phyloP scores from a whole-genome alignment of 2,888 invertebrate genomes.

The Agrochola litura region DNA sequence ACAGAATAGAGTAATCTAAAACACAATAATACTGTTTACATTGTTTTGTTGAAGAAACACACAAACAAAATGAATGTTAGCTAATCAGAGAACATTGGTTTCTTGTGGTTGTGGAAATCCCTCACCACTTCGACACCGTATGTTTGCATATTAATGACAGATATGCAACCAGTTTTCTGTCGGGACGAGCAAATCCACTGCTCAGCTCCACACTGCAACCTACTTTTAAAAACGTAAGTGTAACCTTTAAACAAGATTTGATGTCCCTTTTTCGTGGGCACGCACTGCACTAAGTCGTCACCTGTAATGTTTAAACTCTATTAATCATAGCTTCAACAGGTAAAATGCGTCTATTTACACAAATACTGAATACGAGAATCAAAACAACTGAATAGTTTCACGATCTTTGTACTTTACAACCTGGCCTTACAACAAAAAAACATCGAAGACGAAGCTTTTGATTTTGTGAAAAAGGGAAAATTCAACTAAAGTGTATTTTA shows the following conservation, averaged over 20 bases:
- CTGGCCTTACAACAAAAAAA: constrained; percentile 14
- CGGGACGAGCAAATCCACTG: constrained; percentile 87
- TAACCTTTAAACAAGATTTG: constrained; percentile 87
- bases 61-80: constrained; percentile 18
- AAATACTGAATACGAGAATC: constrained; percentile 45
- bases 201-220: constrained; percentile 86
- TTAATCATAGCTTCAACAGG: constrained; percentile 51
- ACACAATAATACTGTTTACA: constrained; percentile 20
- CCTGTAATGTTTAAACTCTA: constrained; percentile 77
- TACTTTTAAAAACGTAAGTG: constrained; percentile 86
- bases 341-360: constrained; percentile 58
- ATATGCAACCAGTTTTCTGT: constrained; percentile 88
- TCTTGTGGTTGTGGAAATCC: constrained; percentile 87
- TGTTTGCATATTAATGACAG: constrained; percentile 86
- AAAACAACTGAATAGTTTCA: constrained; percentile 63
- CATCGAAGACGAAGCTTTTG: not conserved
- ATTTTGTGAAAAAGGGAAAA: constrained; percentile 16
- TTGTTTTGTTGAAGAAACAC: not conserved
- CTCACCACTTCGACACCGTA: constrained; percentile 86
- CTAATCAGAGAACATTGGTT: constrained; percentile 83
- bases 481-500: not conserved
- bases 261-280: constrained; percentile 86
- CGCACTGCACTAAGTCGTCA: constrained; percentile 86
- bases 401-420: constrained; percentile 35
- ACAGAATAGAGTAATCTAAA: not conserved